A percentile compares a stretch with the other conserved stretches of the same genome.
phyloP scores from a whole-genome alignment of 1,140 invertebrate species.

The Monomorium pharaonis region DNA sequence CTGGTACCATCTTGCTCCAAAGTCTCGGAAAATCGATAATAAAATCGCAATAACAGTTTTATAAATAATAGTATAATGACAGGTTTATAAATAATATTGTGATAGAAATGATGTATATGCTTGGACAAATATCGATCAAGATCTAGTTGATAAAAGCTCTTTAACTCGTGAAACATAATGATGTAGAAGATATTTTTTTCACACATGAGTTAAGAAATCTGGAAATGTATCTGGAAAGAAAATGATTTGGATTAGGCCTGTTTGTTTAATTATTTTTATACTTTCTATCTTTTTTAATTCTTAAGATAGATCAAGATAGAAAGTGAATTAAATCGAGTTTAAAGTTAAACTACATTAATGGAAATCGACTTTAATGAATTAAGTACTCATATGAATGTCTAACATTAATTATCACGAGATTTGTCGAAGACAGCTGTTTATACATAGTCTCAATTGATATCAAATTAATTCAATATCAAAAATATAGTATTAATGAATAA shows the following conservation, averaged over 20 bases:
- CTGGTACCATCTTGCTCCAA: background rate
- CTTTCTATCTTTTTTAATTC: no score
- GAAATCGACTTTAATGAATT: background rate
- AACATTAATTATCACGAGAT: background rate
- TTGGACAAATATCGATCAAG: background rate
- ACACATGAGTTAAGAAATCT: background rate
- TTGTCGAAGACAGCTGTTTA: background rate
- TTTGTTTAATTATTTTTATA: no score
- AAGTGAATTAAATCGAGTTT: no score
- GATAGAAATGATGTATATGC: background rate
- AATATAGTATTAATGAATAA: background rate
- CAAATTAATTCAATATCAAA: background rate
- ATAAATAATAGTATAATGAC: constrained; percentile 4
- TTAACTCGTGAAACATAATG: background rate
- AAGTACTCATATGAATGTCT: background rate
- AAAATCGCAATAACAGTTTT: background rate
- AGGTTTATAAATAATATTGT: constrained; percentile 19
- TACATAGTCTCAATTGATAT: background rate
- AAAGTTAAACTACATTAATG: no score
- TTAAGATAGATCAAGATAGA: no score
- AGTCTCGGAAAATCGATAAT: background rate
- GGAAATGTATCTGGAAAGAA: background rate
- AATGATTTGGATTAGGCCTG: background rate
- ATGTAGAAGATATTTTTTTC: background rate
- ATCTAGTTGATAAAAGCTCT: background rate